Conservation (phyloP, 2,888 invertebrate species). For the Caenorhabditis uteleia region DNA sequence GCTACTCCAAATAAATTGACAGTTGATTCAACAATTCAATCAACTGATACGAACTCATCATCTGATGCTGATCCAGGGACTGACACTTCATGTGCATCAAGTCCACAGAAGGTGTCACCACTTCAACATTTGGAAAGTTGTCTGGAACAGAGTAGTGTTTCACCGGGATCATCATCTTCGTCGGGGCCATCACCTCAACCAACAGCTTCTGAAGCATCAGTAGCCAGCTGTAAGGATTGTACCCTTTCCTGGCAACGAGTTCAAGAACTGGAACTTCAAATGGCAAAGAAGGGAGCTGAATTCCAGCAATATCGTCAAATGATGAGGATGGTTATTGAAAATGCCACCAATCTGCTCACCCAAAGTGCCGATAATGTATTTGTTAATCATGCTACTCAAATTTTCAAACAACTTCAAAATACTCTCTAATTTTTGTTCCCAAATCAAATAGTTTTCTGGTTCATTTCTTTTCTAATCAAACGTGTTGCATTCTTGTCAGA, state of each 20-base stretch:
- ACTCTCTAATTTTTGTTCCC: conserved; percentile 21
- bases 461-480: neutral
- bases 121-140: conserved; percentile 21
- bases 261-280: conserved; percentile 41
- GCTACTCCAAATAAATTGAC: neutral
- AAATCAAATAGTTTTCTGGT: no score
- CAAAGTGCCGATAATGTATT: conserved; percentile 41
- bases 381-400: conserved; percentile 45
- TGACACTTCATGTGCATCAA: conserved; percentile 58
- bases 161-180: conserved; percentile 21
- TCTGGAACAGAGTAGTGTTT: conserved; percentile 22
- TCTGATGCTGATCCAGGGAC: conserved; percentile 48
- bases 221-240: conserved; percentile 40
- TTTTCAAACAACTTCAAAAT: conserved; percentile 46
- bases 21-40: neutral
- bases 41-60: neutral
- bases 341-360: conserved; percentile 20
- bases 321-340: conserved; percentile 34
- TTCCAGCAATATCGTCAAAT: conserved; percentile 39
- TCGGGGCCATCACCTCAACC: conserved; percentile 28
- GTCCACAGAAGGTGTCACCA: conserved; percentile 51
- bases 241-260: conserved; percentile 24
- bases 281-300: conserved; percentile 39
- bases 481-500: neutral
- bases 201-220: conserved; percentile 9